Conservation (phyloP, 1,140 invertebrate genomes). For the Drosophila watanabei region DNA sequence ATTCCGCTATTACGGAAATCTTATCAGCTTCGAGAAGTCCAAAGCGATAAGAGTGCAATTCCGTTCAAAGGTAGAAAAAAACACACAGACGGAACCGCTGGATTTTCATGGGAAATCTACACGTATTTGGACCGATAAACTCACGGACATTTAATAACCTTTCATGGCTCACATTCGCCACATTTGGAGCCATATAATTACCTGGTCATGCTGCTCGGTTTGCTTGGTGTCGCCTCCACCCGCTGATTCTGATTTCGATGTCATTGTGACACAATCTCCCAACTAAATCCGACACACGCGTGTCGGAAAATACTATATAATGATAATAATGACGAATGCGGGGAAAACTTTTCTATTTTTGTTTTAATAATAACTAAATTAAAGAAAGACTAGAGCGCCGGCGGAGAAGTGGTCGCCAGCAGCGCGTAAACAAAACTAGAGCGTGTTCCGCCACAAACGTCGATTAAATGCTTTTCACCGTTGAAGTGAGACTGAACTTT, state of each 20-base stretch:
- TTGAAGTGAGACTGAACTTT: slow-evolving; percentile 45
- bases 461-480: slow-evolving; percentile 50
- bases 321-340: slow-evolving; percentile 8
- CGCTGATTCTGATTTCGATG: slow-evolving; percentile 25
- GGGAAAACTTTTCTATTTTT: slow-evolving; percentile 50
- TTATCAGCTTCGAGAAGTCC: slow-evolving; percentile 57
- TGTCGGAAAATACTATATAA: slow-evolving; percentile 20
- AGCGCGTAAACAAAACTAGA: slow-evolving; percentile 59
- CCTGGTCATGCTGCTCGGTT: slow-evolving; percentile 55
- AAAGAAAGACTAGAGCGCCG: not conserved
- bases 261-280: slow-evolving; percentile 51
- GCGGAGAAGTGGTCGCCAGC: slow-evolving; percentile 28
- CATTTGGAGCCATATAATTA: slow-evolving; percentile 41
- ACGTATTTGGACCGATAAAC: slow-evolving; percentile 31
- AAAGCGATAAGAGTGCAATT: slow-evolving; percentile 61
- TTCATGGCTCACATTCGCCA: slow-evolving; percentile 32
- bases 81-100: slow-evolving; percentile 2
- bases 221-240: slow-evolving; percentile 11
- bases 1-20: slow-evolving; percentile 50
- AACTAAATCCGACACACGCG: slow-evolving; percentile 49
- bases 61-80: slow-evolving; percentile 46
- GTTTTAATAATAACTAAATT: slow-evolving; percentile 38
- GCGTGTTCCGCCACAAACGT: slow-evolving; percentile 13
- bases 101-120: slow-evolving; percentile 26
- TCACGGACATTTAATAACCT: slow-evolving; percentile 30